Conservation (phyloP, 2,888 invertebrate genomes). For the Oegoconia quadripuncta region DNA sequence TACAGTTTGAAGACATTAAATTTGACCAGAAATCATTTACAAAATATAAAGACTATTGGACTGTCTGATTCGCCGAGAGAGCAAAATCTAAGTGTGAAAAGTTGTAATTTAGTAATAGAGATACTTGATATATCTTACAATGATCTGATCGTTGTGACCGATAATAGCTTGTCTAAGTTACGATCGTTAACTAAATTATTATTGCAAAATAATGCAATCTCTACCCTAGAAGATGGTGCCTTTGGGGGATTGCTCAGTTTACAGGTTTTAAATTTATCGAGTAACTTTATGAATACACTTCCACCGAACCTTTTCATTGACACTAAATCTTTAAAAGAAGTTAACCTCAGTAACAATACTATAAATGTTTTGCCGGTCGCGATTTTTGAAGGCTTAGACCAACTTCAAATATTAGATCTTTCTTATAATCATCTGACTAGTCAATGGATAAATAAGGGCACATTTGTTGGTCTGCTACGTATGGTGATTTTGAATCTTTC, state of each 20-base stretch:
- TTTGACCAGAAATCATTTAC: conserved; percentile 87
- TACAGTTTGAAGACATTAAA: conserved; percentile 84
- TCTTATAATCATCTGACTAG: conserved; percentile 85
- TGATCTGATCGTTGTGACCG: conserved; percentile 84
- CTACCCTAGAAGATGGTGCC: conserved; percentile 85
- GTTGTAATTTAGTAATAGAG: conserved; percentile 84
- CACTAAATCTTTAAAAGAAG: conserved; percentile 82
- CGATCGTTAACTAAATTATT: conserved; percentile 83
- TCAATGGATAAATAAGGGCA: conserved; percentile 86
- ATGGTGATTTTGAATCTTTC: conserved; percentile 87
- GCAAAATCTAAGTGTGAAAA: conserved; percentile 77
- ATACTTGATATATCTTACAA: conserved; percentile 86
- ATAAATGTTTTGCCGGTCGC: conserved; percentile 86
- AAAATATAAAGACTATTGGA: conserved; percentile 85
- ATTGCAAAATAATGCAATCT: conserved; percentile 87
- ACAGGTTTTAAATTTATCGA: conserved; percentile 86
- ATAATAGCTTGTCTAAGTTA: conserved; percentile 84
- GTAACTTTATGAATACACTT: conserved; percentile 86
- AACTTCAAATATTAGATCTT: conserved; percentile 85
- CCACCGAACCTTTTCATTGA: conserved; percentile 87
- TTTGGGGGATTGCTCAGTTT: conserved; percentile 84
- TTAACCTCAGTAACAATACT: conserved; percentile 87
- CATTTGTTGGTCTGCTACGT: conserved; percentile 85
- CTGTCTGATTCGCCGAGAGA: conserved; percentile 84
- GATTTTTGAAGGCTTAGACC: conserved; percentile 84